Percentiles rank a stretch among this genome's conserved stretches.
Evolutionary conservation across 2,888 invertebrate genomes (phyloP).

Genomic region (Cataglyphis altisquamis): DNA sequence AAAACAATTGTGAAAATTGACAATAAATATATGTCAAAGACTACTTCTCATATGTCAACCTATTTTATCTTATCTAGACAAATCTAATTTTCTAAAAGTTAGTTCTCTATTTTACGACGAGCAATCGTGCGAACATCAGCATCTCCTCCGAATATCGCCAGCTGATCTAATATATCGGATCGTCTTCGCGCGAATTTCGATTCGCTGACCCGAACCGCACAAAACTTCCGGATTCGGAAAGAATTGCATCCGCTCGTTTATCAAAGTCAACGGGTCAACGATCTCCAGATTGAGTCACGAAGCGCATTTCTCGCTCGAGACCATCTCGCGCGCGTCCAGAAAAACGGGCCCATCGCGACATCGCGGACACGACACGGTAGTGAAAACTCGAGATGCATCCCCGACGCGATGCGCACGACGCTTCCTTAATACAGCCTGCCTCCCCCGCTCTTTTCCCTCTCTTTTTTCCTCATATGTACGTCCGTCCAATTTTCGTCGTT

Average conservation of each 20-base stretch:
- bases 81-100: slow-evolving; percentile 14
- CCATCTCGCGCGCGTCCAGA: slow-evolving; percentile 31
- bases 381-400: slow-evolving; percentile 42
- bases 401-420: background rate
- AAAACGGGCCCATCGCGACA: slow-evolving; percentile 48
- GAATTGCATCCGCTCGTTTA: slow-evolving; percentile 67
- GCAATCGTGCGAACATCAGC: slow-evolving; percentile 9
- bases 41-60: background rate
- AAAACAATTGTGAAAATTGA: slow-evolving; percentile 3
- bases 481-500: slow-evolving; percentile 68
- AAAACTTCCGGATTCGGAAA: slow-evolving; percentile 33
- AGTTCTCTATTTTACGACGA: background rate
- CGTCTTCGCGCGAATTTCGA: slow-evolving; percentile 15
- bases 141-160: slow-evolving; percentile 11
- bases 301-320: slow-evolving; percentile 52
- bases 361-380: slow-evolving; percentile 16
- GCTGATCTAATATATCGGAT: slow-evolving; percentile 18
- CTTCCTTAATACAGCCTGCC: background rate
- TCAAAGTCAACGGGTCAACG: slow-evolving; percentile 76
- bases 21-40: background rate
- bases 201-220: background rate
- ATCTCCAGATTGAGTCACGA: slow-evolving; percentile 75
- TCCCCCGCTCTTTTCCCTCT: background rate
- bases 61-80: background rate
- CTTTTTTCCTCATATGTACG: slow-evolving; percentile 3